These are phyloP conservation scores for Phrynocephalus versicolor DNA, from an alignment of 2,113 vertebrate species.

Conservation along the genomic window DNA sequence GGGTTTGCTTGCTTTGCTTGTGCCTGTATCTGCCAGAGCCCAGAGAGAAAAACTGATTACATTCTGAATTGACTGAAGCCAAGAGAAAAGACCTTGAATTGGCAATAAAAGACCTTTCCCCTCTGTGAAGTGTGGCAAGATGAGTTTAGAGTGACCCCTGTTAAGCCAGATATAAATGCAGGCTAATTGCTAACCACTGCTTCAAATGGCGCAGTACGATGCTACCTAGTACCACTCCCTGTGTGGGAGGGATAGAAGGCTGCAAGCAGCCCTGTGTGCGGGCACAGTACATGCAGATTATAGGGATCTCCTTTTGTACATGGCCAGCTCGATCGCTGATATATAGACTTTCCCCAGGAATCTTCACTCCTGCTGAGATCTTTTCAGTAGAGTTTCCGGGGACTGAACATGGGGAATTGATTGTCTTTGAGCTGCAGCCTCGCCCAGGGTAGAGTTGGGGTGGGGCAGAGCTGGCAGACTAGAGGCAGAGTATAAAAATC, in stretches of 20 bases:
- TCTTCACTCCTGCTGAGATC: not conserved
- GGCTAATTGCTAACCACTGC: not conserved
- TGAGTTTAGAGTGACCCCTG: not conserved
- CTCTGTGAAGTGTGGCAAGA: not conserved
- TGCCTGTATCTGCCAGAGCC: too few relatives aligned
- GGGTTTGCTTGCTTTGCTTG: not conserved
- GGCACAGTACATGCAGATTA: not conserved
- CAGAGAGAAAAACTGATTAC: not conserved
- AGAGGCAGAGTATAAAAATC: not conserved
- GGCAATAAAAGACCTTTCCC: not conserved
- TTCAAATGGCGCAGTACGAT: not conserved
- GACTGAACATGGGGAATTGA: not conserved
- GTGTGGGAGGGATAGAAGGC: not conserved
- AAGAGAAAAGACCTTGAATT: not conserved
- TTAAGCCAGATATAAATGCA: not conserved
- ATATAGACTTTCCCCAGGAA: not conserved
- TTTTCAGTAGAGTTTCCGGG: not conserved
- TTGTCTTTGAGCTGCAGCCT: not conserved
- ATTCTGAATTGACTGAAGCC: not conserved
- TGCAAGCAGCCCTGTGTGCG: not conserved
- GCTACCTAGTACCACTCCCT: not conserved
- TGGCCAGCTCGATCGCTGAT: not conserved
- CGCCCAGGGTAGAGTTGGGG: not conserved
- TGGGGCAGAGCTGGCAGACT: not conserved
- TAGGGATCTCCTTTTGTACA: not conserved